phyloP scores from a whole-genome alignment of 2,888 invertebrate species.

The Drosophila rubida region DNA sequence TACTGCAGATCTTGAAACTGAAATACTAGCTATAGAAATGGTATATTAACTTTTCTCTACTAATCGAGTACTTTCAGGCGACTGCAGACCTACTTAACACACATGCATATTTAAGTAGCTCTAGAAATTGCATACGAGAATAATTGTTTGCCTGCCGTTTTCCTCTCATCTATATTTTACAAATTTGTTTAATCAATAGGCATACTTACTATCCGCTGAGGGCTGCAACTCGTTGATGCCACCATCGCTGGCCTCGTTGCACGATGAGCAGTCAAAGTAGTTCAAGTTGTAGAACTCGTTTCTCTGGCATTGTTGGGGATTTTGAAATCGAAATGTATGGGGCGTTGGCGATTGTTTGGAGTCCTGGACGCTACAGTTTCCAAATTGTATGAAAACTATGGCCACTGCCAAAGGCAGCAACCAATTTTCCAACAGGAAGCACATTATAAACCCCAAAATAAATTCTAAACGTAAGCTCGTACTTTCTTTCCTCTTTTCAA shows the following conservation, averaged over 20 bases:
- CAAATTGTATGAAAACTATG: constrained; percentile 30
- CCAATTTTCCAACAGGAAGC: constrained; percentile 48
- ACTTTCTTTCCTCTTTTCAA: constrained; percentile 16
- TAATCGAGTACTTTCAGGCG: neutral
- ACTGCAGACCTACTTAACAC: neutral
- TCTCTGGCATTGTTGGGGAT: constrained; percentile 81
- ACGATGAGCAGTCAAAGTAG: constrained; percentile 85
- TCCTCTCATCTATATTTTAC: neutral
- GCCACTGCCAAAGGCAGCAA: constrained; percentile 48
- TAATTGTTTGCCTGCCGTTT: neutral
- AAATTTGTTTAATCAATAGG: constrained; percentile 73
- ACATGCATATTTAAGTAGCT: neutral
- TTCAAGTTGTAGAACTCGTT: constrained; percentile 86
- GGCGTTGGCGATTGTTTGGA: constrained; percentile 43
- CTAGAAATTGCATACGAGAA: constrained; percentile 22
- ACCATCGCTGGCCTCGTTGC: constrained; percentile 74
- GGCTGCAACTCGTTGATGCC: constrained; percentile 64
- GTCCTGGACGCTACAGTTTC: constrained; percentile 37
- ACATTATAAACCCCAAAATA: constrained; percentile 30
- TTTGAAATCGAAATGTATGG: constrained; percentile 66
- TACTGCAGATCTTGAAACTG: too few species aligned
- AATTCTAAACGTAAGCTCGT: neutral
- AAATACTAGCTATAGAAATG: too few species aligned
- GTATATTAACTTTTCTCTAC: too few species aligned
- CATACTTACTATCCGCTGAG: constrained; percentile 73